Percentiles rank a stretch among this genome's conserved stretches.
Evolutionary conservation across 2,888 invertebrate genomes (phyloP).

Genomic region (Pantelozetes paolii): DNA sequence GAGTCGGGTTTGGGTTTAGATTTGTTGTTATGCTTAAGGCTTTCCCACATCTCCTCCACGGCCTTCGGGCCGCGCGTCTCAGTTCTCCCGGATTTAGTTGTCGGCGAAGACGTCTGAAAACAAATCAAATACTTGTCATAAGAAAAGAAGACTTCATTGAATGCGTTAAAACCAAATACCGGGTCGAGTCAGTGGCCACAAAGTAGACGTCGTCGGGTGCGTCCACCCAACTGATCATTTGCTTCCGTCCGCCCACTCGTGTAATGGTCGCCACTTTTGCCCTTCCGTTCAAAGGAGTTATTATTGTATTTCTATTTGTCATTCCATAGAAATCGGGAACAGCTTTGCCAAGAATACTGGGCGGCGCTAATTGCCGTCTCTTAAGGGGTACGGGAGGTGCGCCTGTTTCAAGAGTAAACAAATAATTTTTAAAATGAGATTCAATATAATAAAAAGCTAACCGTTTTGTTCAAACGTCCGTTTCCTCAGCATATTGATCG

Average conservation of each 20-base stretch:
- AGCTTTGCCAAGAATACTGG: conserved; percentile 41
- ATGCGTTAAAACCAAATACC: conserved; percentile 63
- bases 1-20: background rate
- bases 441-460: background rate
- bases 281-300: conserved; percentile 64
- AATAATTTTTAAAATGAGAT: background rate
- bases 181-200: conserved; percentile 81
- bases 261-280: conserved; percentile 74
- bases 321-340: conserved; percentile 42
- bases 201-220: conserved; percentile 96
- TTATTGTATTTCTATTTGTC: conserved; percentile 30
- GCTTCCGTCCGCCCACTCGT: conserved; percentile 67
- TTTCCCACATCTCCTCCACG: conserved; percentile 56
- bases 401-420: background rate
- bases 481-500: conserved; percentile 64
- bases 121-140: conserved; percentile 6
- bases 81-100: conserved; percentile 72
- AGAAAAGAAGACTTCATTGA: background rate
- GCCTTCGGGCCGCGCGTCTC: conserved; percentile 77
- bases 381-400: conserved; percentile 36
- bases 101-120: conserved; percentile 71
- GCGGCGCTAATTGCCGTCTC: conserved; percentile 42
- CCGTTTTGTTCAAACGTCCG: conserved; percentile 80
- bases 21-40: background rate
- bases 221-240: conserved; percentile 96